Evolutionary conservation across 2,113 vertebrate species (phyloP).

Genomic region (Anolis carolinensis): DNA sequence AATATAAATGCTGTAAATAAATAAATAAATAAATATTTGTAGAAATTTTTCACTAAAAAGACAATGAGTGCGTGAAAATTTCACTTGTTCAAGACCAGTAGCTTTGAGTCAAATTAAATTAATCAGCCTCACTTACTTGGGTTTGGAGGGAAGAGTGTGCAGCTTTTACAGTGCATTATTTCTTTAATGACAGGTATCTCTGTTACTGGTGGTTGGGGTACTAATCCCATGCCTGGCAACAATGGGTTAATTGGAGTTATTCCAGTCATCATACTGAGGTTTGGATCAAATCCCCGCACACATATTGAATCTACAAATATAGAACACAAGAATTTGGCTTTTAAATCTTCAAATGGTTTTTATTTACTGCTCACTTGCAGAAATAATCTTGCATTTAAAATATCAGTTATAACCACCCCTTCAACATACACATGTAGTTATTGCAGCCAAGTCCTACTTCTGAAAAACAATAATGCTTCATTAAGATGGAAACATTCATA

Average conservation of each 20-base stretch:
- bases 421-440: background rate
- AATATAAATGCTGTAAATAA: too few species aligned
- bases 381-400: slow-evolving; percentile 20
- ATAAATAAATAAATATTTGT: too few species aligned
- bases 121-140: slow-evolving; percentile 84
- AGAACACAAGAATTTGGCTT: slow-evolving; percentile 54
- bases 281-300: slow-evolving; percentile 90
- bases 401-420: background rate
- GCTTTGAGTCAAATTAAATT: background rate
- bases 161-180: slow-evolving; percentile 96
- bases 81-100: background rate
- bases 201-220: slow-evolving; percentile 81
- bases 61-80: too few species aligned
- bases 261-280: slow-evolving; percentile 87
- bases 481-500: slow-evolving; percentile 49
- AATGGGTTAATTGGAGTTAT: slow-evolving; percentile 91
- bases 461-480: background rate
- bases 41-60: background rate
- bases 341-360: slow-evolving; percentile 45
- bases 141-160: slow-evolving; percentile 95
- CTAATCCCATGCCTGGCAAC: slow-evolving; percentile 89
- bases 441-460: slow-evolving; percentile 31
- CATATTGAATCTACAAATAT: slow-evolving; percentile 89
- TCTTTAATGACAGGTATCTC: slow-evolving; percentile 91
- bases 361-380: slow-evolving; percentile 20